Evolutionary conservation across 2,113 vertebrate species (phyloP).

Genomic region (Forbesichthys papilliferus): DNA sequence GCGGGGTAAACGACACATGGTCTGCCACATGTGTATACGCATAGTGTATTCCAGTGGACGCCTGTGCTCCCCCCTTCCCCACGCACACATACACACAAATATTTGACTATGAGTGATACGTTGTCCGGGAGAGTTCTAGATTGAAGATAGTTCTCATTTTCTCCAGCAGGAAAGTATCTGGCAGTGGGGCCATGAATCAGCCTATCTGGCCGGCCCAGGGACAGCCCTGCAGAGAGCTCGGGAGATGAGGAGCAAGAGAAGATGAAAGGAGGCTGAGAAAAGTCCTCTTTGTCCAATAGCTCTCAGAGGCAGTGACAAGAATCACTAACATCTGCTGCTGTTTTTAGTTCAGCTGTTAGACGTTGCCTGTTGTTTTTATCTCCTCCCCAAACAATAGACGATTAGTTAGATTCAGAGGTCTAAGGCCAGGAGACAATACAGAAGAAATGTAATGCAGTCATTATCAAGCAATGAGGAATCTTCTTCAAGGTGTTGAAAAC

Average conservation of each 20-base stretch:
- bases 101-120: slow-evolving; percentile 68
- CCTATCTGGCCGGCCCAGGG: slow-evolving; percentile 52
- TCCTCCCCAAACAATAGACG: slow-evolving; percentile 17
- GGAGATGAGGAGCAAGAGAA: slow-evolving; percentile 56
- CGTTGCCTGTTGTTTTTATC: slow-evolving; percentile 45
- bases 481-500: neutral
- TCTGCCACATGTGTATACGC: slow-evolving; percentile 43
- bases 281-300: slow-evolving; percentile 54
- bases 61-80: neutral
- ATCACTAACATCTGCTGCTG: slow-evolving; percentile 57
- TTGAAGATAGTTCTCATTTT: slow-evolving; percentile 69
- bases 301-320: slow-evolving; percentile 45
- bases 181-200: slow-evolving; percentile 68
- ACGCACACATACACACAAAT: slow-evolving; percentile 7
- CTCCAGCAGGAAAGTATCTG: slow-evolving; percentile 53
- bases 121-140: slow-evolving; percentile 49
- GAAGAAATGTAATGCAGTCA: neutral
- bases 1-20: slow-evolving; percentile 47
- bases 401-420: slow-evolving; percentile 8
- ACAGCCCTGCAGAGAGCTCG: slow-evolving; percentile 43
- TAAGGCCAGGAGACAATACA: slow-evolving; percentile 1
- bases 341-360: slow-evolving; percentile 26
- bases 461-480: neutral
- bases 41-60: neutral
- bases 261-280: slow-evolving; percentile 67